phyloP scores from a whole-genome alignment of 2,888 invertebrate genomes.

The Drosophila lutescens region DNA sequence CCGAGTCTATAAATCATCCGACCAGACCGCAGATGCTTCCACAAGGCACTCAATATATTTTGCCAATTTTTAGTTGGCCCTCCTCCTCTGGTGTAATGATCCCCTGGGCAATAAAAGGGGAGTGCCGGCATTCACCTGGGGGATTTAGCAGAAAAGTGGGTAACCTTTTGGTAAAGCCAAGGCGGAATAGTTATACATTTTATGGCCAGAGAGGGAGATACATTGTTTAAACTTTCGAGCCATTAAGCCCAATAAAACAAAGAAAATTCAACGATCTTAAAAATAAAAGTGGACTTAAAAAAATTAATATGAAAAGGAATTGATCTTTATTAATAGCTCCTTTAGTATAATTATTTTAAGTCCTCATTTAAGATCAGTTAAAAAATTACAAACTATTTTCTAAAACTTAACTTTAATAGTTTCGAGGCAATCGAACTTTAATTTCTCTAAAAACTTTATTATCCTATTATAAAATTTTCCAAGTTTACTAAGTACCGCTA shows the following conservation, averaged over 20 bases:
- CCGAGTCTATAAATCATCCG: constrained; percentile 36
- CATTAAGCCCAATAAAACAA: background rate
- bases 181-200: background rate
- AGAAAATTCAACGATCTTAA: too few species aligned
- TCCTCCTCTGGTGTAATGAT: constrained; percentile 14
- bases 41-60: constrained; percentile 34
- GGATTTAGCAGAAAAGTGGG: constrained; percentile 1
- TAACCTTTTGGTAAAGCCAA: background rate
- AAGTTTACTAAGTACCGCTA: constrained; percentile 8
- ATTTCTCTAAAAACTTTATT: constrained; percentile 1
- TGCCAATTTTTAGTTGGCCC: constrained; percentile 28
- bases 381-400: too few species aligned
- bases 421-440: background rate
- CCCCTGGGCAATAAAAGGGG: constrained; percentile 1
- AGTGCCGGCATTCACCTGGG: constrained; percentile 9
- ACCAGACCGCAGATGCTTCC: constrained; percentile 32
- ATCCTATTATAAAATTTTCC: constrained; percentile 13
- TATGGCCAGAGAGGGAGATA: background rate
- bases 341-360: too few species aligned
- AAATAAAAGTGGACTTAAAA: too few species aligned
- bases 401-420: too few species aligned
- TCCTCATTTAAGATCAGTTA: too few species aligned
- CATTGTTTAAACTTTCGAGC: background rate
- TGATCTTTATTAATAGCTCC: too few species aligned
- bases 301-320: too few species aligned